Evolutionary conservation across 2,888 invertebrate genomes (phyloP).

Genomic region (Megaustenia siamemsis): DNA sequence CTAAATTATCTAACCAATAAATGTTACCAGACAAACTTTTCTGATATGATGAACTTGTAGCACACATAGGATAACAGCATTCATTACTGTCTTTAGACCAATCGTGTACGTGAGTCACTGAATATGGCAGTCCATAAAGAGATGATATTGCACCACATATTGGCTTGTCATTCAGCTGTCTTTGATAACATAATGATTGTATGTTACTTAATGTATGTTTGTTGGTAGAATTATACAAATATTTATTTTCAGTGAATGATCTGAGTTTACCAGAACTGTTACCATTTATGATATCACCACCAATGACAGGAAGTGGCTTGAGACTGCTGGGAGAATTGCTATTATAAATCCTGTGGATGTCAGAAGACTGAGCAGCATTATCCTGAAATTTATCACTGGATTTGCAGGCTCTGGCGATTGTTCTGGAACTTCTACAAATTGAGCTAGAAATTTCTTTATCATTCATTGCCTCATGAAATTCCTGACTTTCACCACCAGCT

Average conservation of each 20-base stretch:
- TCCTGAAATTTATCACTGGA: neutral
- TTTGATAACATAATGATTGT: neutral
- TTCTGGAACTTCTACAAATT: neutral
- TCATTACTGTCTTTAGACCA: neutral
- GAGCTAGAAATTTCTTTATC: too few species aligned
- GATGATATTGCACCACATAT: neutral
- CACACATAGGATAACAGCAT: neutral
- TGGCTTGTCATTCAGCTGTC: neutral
- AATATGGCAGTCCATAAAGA: neutral
- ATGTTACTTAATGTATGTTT: neutral
- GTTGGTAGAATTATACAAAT: neutral
- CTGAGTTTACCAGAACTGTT: neutral
- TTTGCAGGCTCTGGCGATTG: neutral
- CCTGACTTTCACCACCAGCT: neutral
- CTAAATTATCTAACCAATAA: neutral
- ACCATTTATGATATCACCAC: neutral
- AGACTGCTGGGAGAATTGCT: too few species aligned
- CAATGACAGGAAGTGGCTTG: too few species aligned
- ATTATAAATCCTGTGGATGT: too few species aligned
- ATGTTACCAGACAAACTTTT: neutral
- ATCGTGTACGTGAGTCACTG: neutral
- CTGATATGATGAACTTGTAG: neutral
- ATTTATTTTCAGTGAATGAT: slow-evolving; percentile 14
- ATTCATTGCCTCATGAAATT: too few species aligned
- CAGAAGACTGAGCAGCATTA: too few species aligned